These are phyloP conservation scores for Eptesicus fuscus DNA, from an alignment of 2,113 vertebrate genomes.

Conservation along the genomic window DNA sequence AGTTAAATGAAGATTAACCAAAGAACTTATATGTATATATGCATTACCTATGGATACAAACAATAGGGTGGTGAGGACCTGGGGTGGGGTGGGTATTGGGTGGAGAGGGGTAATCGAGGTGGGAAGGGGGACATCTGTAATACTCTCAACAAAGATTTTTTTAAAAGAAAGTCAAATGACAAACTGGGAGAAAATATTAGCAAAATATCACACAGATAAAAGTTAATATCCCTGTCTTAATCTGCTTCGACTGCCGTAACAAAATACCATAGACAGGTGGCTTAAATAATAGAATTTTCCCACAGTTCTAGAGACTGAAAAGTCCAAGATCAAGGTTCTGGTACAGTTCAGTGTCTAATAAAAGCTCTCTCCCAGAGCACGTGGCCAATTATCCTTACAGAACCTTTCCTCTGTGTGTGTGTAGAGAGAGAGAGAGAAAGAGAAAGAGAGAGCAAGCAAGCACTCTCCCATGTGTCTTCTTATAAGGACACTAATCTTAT, in stretches of 20 bases:
- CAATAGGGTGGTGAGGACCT: too few species aligned
- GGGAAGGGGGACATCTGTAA: too few species aligned
- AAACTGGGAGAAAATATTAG: not conserved
- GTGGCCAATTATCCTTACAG: not conserved
- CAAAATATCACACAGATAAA: not conserved
- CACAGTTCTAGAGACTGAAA: not conserved
- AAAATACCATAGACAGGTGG: not conserved
- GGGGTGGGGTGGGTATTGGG: too few species aligned
- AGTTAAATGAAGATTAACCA: not conserved
- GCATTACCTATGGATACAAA: too few species aligned
- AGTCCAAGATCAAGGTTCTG: not conserved
- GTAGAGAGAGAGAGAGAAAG: accelerated
- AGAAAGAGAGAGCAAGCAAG: not conserved
- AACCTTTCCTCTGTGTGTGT: not conserved
- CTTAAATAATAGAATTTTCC: not conserved
- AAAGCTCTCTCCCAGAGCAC: not conserved
- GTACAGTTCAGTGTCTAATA: not conserved
- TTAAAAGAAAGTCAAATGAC: not conserved
- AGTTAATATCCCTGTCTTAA: not conserved
- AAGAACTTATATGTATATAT: too few species aligned
- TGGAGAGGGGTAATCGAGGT: too few species aligned
- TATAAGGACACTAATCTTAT: not conserved
- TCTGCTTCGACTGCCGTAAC: not conserved
- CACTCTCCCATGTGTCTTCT: not conserved
- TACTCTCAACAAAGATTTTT: too few species aligned